These are phyloP conservation scores for Labeo rohita DNA, from an alignment of 2,113 vertebrate species.

Conservation along the genomic window DNA sequence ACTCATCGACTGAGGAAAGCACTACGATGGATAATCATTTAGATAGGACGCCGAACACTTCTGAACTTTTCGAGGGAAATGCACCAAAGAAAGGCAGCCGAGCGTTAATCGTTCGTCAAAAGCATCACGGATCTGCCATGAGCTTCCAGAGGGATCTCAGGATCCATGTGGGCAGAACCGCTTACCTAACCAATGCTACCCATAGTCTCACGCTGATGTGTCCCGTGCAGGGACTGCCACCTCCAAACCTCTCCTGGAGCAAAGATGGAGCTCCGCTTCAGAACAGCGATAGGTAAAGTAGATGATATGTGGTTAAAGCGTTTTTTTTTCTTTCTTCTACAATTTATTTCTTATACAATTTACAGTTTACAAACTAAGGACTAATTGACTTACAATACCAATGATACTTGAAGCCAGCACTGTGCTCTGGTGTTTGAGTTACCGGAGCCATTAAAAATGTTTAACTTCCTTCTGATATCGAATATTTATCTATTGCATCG, in stretches of 20 bases:
- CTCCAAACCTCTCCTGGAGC: conserved; percentile 81
- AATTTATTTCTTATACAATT: too few species aligned
- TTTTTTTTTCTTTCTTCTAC: too few species aligned
- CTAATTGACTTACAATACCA: too few species aligned
- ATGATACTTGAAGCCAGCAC: too few species aligned
- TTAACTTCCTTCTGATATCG: too few species aligned
- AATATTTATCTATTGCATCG: too few species aligned
- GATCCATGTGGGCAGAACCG: conserved; percentile 75
- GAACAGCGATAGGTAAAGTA: conserved; percentile 76
- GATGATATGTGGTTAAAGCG: too few species aligned
- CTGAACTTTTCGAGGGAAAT: conserved; percentile 63
- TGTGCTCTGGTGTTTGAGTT: too few species aligned
- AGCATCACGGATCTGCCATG: conserved; percentile 64
- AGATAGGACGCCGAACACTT: conserved; percentile 68
- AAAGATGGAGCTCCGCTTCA: conserved; percentile 81
- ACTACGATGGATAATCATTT: conserved; percentile 58
- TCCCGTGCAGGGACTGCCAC: conserved; percentile 64
- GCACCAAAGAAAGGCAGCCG: conserved; percentile 60
- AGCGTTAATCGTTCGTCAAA: conserved; percentile 76
- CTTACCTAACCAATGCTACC: conserved; percentile 81
- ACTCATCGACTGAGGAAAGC: conserved; percentile 61
- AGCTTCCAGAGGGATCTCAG: conserved; percentile 80
- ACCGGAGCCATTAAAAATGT: too few species aligned
- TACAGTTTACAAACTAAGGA: too few species aligned
- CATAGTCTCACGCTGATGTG: conserved; percentile 78